Conservation (phyloP, 2,113 vertebrate species). For the Rafetus swinhoei region DNA sequence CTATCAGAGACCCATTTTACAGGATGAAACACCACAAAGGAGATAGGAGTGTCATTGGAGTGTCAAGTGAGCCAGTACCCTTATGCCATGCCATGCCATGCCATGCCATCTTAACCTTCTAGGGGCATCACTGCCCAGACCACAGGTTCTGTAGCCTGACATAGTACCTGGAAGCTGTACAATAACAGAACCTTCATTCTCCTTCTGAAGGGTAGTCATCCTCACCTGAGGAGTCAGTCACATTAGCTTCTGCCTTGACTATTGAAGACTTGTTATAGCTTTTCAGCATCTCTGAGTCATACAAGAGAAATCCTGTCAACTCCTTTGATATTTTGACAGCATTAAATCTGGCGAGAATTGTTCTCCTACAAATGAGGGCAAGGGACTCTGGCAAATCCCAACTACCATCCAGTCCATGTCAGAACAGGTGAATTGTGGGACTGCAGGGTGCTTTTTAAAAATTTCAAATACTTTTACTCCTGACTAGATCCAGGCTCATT, state of each 20-base stretch:
- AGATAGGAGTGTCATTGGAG: background rate
- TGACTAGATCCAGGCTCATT: background rate
- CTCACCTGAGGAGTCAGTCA: background rate
- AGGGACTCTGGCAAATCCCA: background rate
- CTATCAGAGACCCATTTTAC: background rate
- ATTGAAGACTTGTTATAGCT: background rate
- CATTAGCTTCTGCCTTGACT: background rate
- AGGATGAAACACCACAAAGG: background rate
- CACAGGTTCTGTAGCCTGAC: background rate
- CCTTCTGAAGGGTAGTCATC: background rate
- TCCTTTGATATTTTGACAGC: background rate
- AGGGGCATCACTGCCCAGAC: background rate
- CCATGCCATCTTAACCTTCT: background rate
- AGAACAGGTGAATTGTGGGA: background rate
- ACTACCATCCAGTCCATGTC: background rate
- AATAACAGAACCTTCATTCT: background rate
- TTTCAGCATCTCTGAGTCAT: background rate
- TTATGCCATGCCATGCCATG: background rate
- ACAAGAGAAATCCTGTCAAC: background rate
- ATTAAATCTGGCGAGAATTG: background rate
- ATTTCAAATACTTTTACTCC: background rate
- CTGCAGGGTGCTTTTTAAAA: background rate
- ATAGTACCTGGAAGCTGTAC: background rate
- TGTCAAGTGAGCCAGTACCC: background rate
- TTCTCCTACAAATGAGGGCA: background rate